A percentile compares a stretch with the other conserved stretches of the same genome.
phyloP scores from a whole-genome alignment of 1,140 invertebrate species.

The Musca domestica region DNA sequence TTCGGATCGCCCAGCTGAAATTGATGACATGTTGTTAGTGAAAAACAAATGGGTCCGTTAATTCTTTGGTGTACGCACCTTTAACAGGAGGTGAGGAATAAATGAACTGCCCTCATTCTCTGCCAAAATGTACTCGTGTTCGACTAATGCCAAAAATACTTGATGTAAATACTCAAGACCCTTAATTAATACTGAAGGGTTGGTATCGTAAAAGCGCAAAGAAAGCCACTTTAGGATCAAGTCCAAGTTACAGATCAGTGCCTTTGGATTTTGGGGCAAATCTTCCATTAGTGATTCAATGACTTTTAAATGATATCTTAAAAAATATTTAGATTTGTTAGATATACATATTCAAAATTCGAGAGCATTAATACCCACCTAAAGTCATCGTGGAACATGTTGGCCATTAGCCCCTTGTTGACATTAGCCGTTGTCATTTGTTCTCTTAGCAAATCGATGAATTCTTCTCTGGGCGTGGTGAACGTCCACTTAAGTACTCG shows the following conservation, averaged over 20 bases:
- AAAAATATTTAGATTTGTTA: neutral
- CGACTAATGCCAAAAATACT: constrained; percentile 78
- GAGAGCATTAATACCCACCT: constrained; percentile 50
- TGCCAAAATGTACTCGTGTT: constrained; percentile 78
- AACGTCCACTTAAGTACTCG: constrained; percentile 97
- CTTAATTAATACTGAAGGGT: constrained; percentile 93
- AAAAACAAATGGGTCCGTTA: neutral
- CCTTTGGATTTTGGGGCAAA: constrained; percentile 70
- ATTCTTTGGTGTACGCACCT: constrained; percentile 59
- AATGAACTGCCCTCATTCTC: constrained; percentile 92
- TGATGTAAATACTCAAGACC: constrained; percentile 86
- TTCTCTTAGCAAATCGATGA: constrained; percentile 85
- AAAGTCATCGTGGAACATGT: constrained; percentile 96
- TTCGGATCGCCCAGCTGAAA: constrained; percentile 90
- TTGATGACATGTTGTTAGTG: neutral
- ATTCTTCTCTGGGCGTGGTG: constrained; percentile 86
- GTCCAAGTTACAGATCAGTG: constrained; percentile 88
- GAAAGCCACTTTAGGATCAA: constrained; percentile 96
- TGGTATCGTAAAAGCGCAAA: constrained; percentile 95
- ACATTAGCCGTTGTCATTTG: constrained; percentile 87
- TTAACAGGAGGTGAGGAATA: constrained; percentile 89
- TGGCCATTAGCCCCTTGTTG: constrained; percentile 79
- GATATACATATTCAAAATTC: constrained; percentile 6
- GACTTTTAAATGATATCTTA: constrained; percentile 84
- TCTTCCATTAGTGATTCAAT: constrained; percentile 88